Conservation (phyloP, 2,797 vertebrate species). For the Otus scops region DNA sequence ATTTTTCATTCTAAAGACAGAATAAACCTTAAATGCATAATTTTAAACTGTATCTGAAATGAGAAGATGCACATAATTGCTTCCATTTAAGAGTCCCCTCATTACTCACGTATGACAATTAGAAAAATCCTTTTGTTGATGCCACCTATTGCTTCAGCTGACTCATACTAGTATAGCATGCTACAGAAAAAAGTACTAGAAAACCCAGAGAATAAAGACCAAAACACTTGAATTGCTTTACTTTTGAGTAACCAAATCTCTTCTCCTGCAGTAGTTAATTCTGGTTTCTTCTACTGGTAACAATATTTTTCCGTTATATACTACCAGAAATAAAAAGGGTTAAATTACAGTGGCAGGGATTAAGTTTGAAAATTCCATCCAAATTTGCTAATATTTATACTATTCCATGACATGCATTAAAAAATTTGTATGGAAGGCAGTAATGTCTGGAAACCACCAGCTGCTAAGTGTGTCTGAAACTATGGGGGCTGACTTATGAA, state of each 20-base stretch:
- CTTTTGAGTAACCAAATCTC: neutral
- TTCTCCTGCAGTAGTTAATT: neutral
- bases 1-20: neutral
- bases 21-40: neutral
- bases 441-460: constrained; percentile 70
- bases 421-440: constrained; percentile 49
- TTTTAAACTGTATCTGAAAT: neutral
- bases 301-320: neutral
- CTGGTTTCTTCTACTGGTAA: neutral
- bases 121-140: neutral
- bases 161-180: neutral
- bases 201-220: neutral
- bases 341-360: neutral
- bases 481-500: constrained; percentile 66
- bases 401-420: constrained; percentile 23
- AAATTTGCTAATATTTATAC: constrained; percentile 58
- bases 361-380: constrained; percentile 26
- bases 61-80: neutral
- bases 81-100: neutral
- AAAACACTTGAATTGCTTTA: neutral
- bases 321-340: neutral
- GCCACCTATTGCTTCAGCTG: neutral
- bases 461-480: constrained; percentile 62
- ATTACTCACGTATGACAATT: neutral
- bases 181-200: neutral